Conservation (phyloP, 2,113 vertebrate genomes). For the Onychorhynchus coronatus region DNA sequence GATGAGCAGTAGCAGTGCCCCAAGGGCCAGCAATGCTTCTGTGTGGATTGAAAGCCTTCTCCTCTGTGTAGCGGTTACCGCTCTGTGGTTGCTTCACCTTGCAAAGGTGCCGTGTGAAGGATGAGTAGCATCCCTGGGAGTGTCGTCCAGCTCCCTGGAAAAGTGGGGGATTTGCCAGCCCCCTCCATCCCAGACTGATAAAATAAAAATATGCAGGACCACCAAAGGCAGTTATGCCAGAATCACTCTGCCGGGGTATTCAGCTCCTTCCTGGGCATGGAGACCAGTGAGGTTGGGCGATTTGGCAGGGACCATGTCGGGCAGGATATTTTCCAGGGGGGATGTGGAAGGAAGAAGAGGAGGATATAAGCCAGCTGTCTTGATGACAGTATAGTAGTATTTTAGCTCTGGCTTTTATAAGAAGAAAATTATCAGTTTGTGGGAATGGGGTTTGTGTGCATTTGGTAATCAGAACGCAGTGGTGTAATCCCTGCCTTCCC, state of each 20-base stretch:
- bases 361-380: slow-evolving; percentile 4
- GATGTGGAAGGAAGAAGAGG: not conserved
- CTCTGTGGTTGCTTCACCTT: not conserved
- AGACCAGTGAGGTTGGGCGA: not conserved
- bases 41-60: not conserved
- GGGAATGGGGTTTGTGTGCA: not conserved
- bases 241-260: fast-evolving
- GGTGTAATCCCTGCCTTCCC: not conserved
- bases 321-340: not conserved
- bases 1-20: not conserved
- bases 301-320: fast-evolving
- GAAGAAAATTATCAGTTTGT: slow-evolving; percentile 20
- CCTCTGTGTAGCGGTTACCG: not conserved
- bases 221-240: not conserved
- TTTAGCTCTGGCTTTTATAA: not conserved
- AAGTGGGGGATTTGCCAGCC: not conserved
- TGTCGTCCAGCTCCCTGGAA: not conserved
- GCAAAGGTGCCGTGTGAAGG: not conserved
- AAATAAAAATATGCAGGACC: too few relatives aligned
- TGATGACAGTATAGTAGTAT: slow-evolving; percentile 1
- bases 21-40: not conserved
- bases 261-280: fast-evolving
- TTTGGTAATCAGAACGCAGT: not conserved
- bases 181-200: not conserved
- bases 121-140: fast-evolving